These are phyloP conservation scores for Gobius niger DNA, from an alignment of 2,113 vertebrate species.

Conservation along the genomic window DNA sequence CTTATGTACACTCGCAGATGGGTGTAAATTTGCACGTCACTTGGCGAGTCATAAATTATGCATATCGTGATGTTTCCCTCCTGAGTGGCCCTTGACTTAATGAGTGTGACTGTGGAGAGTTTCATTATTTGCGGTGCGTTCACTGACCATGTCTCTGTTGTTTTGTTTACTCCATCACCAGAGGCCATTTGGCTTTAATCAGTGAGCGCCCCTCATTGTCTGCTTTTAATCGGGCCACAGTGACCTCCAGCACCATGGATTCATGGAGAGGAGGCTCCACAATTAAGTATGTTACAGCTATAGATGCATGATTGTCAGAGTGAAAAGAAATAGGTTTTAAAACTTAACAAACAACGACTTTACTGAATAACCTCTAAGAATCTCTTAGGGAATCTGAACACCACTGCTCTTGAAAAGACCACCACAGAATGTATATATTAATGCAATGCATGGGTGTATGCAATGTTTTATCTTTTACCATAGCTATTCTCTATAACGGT, in stretches of 20 bases:
- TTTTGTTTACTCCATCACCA: slow-evolving; percentile 57
- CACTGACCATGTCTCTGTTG: slow-evolving; percentile 47
- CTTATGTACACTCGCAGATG: slow-evolving; percentile 46
- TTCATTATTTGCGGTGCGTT: slow-evolving; percentile 60
- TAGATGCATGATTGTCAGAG: not conserved
- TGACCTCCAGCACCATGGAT: slow-evolving; percentile 47
- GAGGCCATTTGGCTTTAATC: slow-evolving; percentile 56
- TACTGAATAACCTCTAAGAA: too few relatives aligned
- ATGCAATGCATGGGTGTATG: too few relatives aligned
- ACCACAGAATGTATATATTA: too few relatives aligned
- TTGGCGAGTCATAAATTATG: slow-evolving; percentile 48
- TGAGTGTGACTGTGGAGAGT: slow-evolving; percentile 34
- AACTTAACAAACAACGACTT: too few relatives aligned
- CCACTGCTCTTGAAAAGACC: too few relatives aligned
- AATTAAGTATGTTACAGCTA: not conserved
- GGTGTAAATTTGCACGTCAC: slow-evolving; percentile 36
- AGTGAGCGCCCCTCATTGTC: slow-evolving; percentile 36
- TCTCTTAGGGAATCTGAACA: too few relatives aligned
- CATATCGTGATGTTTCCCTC: slow-evolving; percentile 8
- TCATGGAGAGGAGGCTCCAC: not conserved
- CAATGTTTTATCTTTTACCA: too few relatives aligned
- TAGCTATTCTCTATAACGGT: too few relatives aligned
- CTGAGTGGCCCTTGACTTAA: slow-evolving; percentile 28
- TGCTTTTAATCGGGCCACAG: slow-evolving; percentile 62
- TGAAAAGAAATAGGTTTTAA: not conserved